phyloP scores from a whole-genome alignment of 1,140 invertebrate species.

The Hypothenemus hampei region DNA sequence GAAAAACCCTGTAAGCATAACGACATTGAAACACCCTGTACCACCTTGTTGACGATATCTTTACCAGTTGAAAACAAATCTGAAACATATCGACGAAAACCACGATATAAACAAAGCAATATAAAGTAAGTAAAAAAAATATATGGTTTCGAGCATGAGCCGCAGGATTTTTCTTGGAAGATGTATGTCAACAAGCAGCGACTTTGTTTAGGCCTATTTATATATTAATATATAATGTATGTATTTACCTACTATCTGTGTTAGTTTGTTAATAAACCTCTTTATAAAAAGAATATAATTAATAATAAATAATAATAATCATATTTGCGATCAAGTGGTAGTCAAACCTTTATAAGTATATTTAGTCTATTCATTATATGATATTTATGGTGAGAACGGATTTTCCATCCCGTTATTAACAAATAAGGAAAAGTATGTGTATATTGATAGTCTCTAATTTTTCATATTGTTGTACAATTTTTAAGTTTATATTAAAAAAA shows the following conservation, averaged over 20 bases:
- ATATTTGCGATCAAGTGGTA: constrained; percentile 41
- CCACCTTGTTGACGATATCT: too few relatives aligned
- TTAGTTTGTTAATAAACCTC: constrained; percentile 44
- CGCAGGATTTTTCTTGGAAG: too few relatives aligned
- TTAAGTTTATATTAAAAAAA: constrained; percentile 82
- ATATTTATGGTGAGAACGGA: constrained; percentile 57
- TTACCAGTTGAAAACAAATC: too few relatives aligned
- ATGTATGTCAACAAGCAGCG: constrained; percentile 14
- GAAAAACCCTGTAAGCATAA: too few relatives aligned
- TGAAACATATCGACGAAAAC: too few relatives aligned
- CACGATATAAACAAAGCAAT: too few relatives aligned
- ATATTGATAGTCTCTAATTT: constrained; percentile 67
- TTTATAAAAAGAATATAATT: too few relatives aligned
- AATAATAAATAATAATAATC: constrained; percentile 16
- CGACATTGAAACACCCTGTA: too few relatives aligned
- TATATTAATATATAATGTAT: constrained; percentile 34
- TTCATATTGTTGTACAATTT: constrained; percentile 77
- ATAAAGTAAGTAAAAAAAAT: too few relatives aligned
- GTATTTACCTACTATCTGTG: constrained; percentile 45
- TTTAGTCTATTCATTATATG: constrained; percentile 34
- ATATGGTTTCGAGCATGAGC: too few relatives aligned
- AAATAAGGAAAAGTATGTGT: constrained; percentile 51
- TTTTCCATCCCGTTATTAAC: constrained; percentile 56
- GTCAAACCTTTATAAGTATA: constrained; percentile 28
- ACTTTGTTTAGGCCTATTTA: constrained; percentile 33